A percentile compares a stretch with the other conserved stretches of the same genome.
These are phyloP conservation scores for Tenodera sinensis DNA, from an alignment of 2,888 invertebrate genomes.

Conservation along the genomic window DNA sequence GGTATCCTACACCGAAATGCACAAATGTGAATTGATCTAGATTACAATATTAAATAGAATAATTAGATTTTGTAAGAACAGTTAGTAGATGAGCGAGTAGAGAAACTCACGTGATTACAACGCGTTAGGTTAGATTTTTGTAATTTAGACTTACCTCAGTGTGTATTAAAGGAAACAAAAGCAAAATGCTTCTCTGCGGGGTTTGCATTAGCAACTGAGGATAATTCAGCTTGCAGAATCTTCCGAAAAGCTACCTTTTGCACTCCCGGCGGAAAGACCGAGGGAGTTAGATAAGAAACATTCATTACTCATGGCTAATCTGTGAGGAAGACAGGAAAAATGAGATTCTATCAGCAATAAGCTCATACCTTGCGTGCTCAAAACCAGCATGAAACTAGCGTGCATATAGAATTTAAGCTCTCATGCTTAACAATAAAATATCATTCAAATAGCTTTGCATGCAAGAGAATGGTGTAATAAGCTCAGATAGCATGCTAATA, in stretches of 20 bases:
- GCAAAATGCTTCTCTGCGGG: too few relatives aligned
- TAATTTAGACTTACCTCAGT: too few relatives aligned
- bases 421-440: neutral
- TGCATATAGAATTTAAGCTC: neutral
- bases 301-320: neutral
- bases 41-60: too few relatives aligned
- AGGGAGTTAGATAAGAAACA: neutral
- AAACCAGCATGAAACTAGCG: neutral
- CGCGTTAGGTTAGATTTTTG: too few relatives aligned
- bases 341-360: neutral
- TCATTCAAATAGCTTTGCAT: neutral
- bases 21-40: too few relatives aligned
- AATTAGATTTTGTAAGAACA: too few relatives aligned
- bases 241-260: neutral
- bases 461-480: neutral
- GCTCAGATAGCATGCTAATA: neutral
- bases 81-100: too few relatives aligned
- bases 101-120: too few relatives aligned
- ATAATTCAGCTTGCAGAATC: neutral
- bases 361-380: neutral
- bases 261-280: neutral
- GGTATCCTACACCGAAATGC: too few relatives aligned
- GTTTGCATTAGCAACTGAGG: too few relatives aligned
- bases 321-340: neutral
- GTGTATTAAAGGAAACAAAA: too few relatives aligned